phyloP scores from a whole-genome alignment of 2,888 invertebrate genomes.

The Alentia gelatinosa region DNA sequence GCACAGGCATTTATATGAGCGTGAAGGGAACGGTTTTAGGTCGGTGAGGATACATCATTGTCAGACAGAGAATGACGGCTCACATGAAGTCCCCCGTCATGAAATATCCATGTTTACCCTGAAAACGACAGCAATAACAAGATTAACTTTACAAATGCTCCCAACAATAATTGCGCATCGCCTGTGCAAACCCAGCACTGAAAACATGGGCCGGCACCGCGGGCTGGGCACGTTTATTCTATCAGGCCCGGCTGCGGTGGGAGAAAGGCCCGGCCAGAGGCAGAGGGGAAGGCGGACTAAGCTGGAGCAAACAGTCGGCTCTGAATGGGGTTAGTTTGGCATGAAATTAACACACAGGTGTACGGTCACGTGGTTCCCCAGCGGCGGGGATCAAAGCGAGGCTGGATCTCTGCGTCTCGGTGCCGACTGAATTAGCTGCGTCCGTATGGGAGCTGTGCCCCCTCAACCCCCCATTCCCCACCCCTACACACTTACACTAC shows the following conservation, averaged over 20 bases:
- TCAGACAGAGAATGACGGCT: neutral
- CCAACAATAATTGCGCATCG: slow-evolving; percentile 17
- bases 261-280: neutral
- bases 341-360: slow-evolving; percentile 49
- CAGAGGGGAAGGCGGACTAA: neutral
- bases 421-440: no score
- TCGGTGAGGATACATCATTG: neutral
- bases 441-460: no score
- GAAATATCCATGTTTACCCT: slow-evolving; percentile 26
- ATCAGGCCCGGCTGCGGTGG: neutral
- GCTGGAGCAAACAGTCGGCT: slow-evolving; percentile 1
- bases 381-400: neutral
- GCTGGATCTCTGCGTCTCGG: no score
- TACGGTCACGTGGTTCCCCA: neutral
- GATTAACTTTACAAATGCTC: slow-evolving; percentile 39
- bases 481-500: no score
- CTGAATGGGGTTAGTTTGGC: slow-evolving; percentile 49
- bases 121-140: slow-evolving; percentile 45
- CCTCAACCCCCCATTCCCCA: no score
- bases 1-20: no score
- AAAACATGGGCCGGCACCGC: neutral
- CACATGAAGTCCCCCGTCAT: neutral
- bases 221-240: slow-evolving; percentile 27
- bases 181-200: neutral
- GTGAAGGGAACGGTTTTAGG: no score